Base-by-base conservation (phyloP, 1,140 invertebrate species). In the Helicoverpa armigera region DNA sequence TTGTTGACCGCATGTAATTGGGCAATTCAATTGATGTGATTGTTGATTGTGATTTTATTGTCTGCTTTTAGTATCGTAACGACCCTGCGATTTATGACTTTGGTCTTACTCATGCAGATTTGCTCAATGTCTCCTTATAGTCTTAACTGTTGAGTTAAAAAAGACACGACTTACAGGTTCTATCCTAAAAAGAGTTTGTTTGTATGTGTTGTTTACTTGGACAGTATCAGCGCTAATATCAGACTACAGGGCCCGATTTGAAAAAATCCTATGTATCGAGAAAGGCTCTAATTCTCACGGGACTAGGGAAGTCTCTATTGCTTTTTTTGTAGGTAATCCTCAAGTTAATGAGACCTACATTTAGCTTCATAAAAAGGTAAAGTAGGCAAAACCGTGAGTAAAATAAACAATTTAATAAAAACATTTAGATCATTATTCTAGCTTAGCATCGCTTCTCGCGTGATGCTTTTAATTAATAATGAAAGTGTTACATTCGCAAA, bases 21-120 rank as follows among this genome's bases (percentile, higher is more conserved):
- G 76, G 76, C 65, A 79, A 79, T 79, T 50, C 65, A 79, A 79
- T 70, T 79, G 53, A 70, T 63, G 72, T 74, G 65, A 70, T 58
- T 70, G 63, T 50, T 74, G 76, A 70, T 58, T 70, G 63, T 50
- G 14, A n/a, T 29, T 53, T 65, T 76, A 63, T 77, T 67, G 29
- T 54, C 53, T 63, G 50, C 50, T 76, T 76, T 76, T 77, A 65
- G 50, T 54, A 13, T 35, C 11, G 9, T 67, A 67, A 67, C 67
- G 61, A 23, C 75, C 50, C 16, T 77, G 61, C 12, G 61, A 56
- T 65, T 67, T 77, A 77, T 67, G 43, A 35, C 35, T 53, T 23
- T 53, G 35, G n/a, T 43, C 12, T 58, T 58, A 50, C 16, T 50
- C 35, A 43, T 63, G 35, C 35, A 43, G 35, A 43, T 43, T 43